Conservation (phyloP, 2,113 vertebrate genomes). For the Amblyornis subalaris region DNA sequence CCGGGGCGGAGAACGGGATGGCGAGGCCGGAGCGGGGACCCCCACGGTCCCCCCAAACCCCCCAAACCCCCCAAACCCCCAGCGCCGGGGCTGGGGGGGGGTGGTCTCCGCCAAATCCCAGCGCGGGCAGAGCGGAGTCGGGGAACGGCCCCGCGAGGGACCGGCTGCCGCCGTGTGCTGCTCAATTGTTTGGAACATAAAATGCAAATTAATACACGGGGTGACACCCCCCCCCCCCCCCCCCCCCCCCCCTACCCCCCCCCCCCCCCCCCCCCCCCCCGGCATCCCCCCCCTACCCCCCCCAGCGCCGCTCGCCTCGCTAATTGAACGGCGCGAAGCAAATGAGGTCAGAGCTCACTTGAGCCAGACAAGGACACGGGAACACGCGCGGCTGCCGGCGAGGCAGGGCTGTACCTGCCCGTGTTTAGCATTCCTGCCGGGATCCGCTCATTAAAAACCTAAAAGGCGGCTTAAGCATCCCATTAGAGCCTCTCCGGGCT, state of each 20-base stretch:
- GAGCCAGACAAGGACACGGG: constrained; percentile 62
- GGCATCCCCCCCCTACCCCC: too few relatives aligned
- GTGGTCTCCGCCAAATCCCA: neutral
- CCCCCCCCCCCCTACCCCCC: neutral
- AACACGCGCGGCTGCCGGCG: neutral
- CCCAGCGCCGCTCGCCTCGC: neutral
- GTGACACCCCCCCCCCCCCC: neutral
- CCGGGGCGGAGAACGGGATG: accelerated
- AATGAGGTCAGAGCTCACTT: constrained; percentile 63
- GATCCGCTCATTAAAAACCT: constrained; percentile 53
- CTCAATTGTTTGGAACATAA: constrained; percentile 27
- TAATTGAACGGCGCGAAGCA: constrained; percentile 52
- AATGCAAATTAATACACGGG: constrained; percentile 36
- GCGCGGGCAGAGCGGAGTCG: neutral
- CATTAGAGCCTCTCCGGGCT: neutral
- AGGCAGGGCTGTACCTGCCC: constrained; percentile 30
- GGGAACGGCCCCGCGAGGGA: neutral
- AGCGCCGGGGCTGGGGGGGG: accelerated
- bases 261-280: neutral
- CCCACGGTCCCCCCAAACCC: accelerated
- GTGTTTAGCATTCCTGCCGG: constrained; percentile 54
- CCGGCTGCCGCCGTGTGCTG: neutral
- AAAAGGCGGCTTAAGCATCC: constrained; percentile 16
- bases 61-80: accelerated
- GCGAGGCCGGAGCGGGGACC: accelerated